phyloP scores from a whole-genome alignment of 2,888 invertebrate genomes.

The Sarcophaga caerulescens region DNA sequence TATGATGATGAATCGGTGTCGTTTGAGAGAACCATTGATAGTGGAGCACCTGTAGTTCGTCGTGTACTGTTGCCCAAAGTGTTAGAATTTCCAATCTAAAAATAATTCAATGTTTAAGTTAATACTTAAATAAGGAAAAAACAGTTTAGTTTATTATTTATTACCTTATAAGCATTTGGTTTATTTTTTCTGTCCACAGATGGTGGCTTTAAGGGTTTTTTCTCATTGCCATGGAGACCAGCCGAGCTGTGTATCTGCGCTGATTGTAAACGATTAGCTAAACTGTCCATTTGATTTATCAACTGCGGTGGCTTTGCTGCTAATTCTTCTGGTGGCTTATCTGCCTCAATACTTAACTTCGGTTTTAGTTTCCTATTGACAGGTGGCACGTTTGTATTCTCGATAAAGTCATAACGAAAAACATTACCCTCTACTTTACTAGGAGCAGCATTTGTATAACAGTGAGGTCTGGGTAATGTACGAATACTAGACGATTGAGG shows the following conservation, averaged over 20 bases:
- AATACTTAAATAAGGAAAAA: not conserved
- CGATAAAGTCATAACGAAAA: slow-evolving; percentile 82
- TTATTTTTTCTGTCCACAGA: slow-evolving; percentile 85
- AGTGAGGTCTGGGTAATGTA: slow-evolving; percentile 80
- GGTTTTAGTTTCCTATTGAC: slow-evolving; percentile 93
- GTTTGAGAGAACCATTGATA: slow-evolving; percentile 76
- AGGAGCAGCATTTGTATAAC: slow-evolving; percentile 83
- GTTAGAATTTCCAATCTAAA: slow-evolving; percentile 70
- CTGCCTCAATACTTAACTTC: slow-evolving; percentile 75
- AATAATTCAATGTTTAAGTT: not conserved
- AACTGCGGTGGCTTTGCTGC: slow-evolving; percentile 77
- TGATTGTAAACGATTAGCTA: slow-evolving; percentile 71
- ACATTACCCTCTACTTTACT: slow-evolving; percentile 81
- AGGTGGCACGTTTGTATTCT: slow-evolving; percentile 83
- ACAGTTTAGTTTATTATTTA: not conserved
- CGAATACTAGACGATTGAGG: slow-evolving; percentile 72
- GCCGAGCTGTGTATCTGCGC: slow-evolving; percentile 70
- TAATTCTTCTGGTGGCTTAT: slow-evolving; percentile 77
- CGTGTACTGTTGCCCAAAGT: slow-evolving; percentile 75
- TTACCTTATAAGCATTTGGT: slow-evolving; percentile 82
- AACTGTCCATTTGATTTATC: slow-evolving; percentile 69
- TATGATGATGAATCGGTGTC: slow-evolving; percentile 71
- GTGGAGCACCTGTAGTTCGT: slow-evolving; percentile 76
- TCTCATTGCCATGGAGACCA: slow-evolving; percentile 64
- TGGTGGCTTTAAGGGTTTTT: slow-evolving; percentile 80